Evolutionary conservation across 64 coral and sea anemone genomes (phyloP).

Genomic region (Stylophora pistillata): DNA sequence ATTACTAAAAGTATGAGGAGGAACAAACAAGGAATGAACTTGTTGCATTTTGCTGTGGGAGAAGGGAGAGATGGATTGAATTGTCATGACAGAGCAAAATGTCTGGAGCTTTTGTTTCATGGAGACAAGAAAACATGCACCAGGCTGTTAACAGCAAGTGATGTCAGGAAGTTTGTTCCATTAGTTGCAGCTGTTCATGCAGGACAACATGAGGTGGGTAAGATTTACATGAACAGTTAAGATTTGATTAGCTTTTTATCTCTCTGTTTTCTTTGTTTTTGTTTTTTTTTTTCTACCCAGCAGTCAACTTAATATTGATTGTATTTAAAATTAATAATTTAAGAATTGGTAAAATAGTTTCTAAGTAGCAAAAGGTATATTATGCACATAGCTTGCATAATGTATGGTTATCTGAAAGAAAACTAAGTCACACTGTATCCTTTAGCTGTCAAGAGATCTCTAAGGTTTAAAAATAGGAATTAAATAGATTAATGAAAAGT

Average conservation of each 20-base stretch:
- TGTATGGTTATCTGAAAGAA: neutral
- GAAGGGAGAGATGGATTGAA: conserved; percentile 31
- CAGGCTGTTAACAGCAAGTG: conserved; percentile 55
- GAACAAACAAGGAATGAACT: conserved; percentile 57
- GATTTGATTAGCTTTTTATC: too few relatives aligned
- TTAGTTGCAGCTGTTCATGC: conserved; percentile 80
- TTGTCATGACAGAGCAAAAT: conserved; percentile 47
- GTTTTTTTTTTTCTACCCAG: too few relatives aligned
- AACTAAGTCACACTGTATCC: too few relatives aligned
- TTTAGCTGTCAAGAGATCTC: too few relatives aligned
- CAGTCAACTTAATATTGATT: too few relatives aligned
- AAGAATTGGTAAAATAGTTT: too few relatives aligned
- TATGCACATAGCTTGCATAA: neutral
- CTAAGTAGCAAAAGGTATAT: too few relatives aligned
- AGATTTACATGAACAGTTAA: too few relatives aligned
- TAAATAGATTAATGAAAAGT: too few relatives aligned
- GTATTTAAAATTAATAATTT: too few relatives aligned
- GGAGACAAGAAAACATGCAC: conserved; percentile 55
- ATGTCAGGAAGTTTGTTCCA: conserved; percentile 52
- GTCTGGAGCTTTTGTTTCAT: conserved; percentile 76
- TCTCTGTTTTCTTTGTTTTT: too few relatives aligned
- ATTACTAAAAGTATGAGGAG: conserved; percentile 46
- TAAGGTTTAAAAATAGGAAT: too few relatives aligned
- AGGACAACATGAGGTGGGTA: conserved; percentile 79
- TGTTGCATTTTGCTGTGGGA: conserved; percentile 90